Base-by-base conservation (phyloP, 2,888 invertebrate species). In the Sarcophaga carnaria region DNA sequence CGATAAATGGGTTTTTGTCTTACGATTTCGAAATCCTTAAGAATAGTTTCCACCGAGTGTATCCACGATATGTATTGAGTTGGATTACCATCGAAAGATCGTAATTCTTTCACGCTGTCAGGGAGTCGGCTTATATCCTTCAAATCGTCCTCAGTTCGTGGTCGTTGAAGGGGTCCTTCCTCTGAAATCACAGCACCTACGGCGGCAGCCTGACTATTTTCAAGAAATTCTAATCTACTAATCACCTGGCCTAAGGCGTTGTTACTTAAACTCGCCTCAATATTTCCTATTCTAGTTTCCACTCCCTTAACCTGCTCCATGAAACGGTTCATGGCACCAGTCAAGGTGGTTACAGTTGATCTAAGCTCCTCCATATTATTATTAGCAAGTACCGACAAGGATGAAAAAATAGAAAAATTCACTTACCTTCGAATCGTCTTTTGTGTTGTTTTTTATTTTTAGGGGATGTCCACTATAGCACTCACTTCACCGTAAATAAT, bases 1-100 rank as follows among this genome's bases (percentile, higher is more conserved):
- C 81, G 70, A 47, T 87, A 85, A 14, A 85, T 60, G 2, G 83
- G 81, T 62, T 85, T 85, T 45, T 62, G 20, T 27, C 63, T 82
- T 4, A 87, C 78, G 0, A 83, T 76, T 20, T 80, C 66, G 70
- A 71, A 69, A 74, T 87, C 70, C 22, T 71, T 49, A 67, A 86
- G 22, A 20, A 88, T 59, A 59, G 49, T 49, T 8, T 49, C 49
- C 0, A 49, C 49, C 0, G 49, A 49, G 4, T 49, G 71, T 17
- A 71, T 37, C 71, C 71, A 71, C 5, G 72, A 77, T 25, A 77
- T 12, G 1, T 54, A 77, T 17, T 67, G 77, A 6, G 49, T 47
- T 3, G 76, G 76, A 25, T 54, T 76, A 8, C 76, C 49, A 11
- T 76, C 76, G 6, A 66, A 76, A 10, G 66, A 2, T 27, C 63